Evolutionary conservation across 2,888 invertebrate species (phyloP).

Genomic region (Cephus nigrinus): DNA sequence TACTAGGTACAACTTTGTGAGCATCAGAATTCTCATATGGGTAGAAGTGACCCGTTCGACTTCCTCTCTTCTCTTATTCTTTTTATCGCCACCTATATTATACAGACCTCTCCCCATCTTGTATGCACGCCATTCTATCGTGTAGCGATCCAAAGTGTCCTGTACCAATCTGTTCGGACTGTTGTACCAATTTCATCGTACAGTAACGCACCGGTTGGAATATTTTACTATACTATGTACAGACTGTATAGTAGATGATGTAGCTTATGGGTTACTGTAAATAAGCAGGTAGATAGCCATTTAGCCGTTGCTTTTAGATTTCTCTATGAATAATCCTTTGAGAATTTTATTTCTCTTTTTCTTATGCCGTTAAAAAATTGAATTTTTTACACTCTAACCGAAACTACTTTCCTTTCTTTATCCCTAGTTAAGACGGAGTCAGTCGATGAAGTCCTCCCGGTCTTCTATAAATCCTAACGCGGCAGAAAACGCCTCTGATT

Average conservation of each 20-base stretch:
- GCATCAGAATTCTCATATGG: neutral
- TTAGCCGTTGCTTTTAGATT: neutral
- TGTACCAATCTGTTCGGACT: neutral
- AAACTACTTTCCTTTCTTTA: neutral
- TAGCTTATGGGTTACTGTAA: neutral
- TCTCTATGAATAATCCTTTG: neutral
- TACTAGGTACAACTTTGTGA: neutral
- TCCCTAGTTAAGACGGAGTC: neutral
- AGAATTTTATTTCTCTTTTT: neutral
- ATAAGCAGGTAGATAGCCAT: neutral
- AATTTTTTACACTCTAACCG: neutral
- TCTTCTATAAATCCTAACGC: conserved; percentile 2
- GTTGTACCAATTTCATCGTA: neutral
- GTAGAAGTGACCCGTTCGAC: neutral
- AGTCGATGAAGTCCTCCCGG: neutral
- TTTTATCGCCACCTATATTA: neutral
- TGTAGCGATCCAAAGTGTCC: neutral
- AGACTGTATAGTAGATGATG: neutral
- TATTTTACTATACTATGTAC: neutral
- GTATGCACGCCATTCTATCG: neutral
- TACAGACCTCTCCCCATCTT: neutral
- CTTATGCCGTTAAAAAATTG: neutral
- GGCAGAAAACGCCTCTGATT: conserved; percentile 8
- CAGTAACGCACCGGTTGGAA: neutral
- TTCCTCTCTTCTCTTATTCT: neutral